Evolutionary conservation across 2,797 vertebrate genomes (phyloP).

Genomic region (Cuniculus paca): DNA sequence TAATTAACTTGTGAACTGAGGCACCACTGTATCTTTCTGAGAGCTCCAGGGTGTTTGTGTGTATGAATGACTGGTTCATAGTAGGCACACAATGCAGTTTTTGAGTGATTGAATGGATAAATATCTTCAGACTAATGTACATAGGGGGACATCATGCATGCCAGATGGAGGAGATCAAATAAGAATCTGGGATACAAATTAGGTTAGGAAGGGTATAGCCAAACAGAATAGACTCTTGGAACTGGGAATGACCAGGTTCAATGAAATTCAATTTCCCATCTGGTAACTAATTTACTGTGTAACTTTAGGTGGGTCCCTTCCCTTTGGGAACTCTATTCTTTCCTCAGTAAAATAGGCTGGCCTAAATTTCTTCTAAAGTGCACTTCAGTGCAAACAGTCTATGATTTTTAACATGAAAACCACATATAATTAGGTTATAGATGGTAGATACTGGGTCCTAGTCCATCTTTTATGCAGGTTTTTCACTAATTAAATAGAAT

Average conservation of each 20-base stretch:
- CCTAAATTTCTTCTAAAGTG: neutral
- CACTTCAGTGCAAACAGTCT: neutral
- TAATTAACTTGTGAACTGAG: neutral
- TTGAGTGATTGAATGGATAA: constrained; percentile 3
- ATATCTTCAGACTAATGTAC: neutral
- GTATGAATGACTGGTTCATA: neutral
- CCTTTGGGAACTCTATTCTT: neutral
- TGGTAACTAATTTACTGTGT: neutral
- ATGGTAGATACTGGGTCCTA: neutral
- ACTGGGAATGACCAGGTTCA: neutral
- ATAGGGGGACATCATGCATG: neutral
- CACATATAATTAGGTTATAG: neutral
- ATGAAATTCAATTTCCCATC: neutral
- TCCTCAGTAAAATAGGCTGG: neutral
- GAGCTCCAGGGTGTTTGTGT: neutral
- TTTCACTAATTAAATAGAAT: neutral
- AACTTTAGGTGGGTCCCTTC: neutral
- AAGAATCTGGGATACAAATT: neutral
- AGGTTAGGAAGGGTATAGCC: neutral
- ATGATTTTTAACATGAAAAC: neutral
- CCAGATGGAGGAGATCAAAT: neutral
- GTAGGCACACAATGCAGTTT: neutral
- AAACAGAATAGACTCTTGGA: neutral
- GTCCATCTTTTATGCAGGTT: neutral
- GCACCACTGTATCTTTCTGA: neutral